phyloP scores from a whole-genome alignment of 2,888 invertebrate genomes.

The Geophilus truncorum region DNA sequence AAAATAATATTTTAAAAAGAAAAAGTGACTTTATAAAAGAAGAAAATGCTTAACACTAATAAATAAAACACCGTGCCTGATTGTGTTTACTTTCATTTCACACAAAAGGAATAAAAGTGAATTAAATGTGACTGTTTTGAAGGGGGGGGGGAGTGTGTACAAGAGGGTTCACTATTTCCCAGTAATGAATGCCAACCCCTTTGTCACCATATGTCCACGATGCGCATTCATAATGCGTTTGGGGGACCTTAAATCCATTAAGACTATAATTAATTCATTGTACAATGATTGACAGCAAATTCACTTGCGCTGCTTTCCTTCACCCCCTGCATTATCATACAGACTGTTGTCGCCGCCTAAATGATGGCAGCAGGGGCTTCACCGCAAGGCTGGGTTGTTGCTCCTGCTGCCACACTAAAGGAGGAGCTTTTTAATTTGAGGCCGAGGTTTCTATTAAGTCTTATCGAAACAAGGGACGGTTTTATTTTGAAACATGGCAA shows the following conservation, averaged over 20 bases:
- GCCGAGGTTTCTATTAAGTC: background rate
- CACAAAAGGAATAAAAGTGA: background rate
- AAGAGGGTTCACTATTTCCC: background rate
- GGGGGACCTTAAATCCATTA: constrained; percentile 28
- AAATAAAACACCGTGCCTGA: background rate
- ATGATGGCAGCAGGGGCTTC: background rate
- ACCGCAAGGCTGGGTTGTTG: background rate
- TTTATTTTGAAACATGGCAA: background rate
- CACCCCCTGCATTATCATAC: background rate
- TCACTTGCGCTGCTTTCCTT: background rate
- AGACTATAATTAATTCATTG: constrained; percentile 32
- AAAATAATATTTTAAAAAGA: background rate
- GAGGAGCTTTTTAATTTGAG: background rate
- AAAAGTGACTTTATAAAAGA: background rate
- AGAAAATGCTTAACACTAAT: background rate
- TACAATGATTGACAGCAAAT: constrained; percentile 31
- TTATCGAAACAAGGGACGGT: background rate
- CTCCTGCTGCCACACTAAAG: background rate
- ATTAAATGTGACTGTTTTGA: background rate
- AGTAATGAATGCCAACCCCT: background rate
- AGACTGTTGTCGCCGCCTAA: background rate
- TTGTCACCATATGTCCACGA: background rate
- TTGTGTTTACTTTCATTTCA: background rate
- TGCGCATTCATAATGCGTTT: background rate
- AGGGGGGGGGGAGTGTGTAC: background rate